Conservation (phyloP, 35 echinoderm and acorn worm species). For the Patiria miniata region DNA sequence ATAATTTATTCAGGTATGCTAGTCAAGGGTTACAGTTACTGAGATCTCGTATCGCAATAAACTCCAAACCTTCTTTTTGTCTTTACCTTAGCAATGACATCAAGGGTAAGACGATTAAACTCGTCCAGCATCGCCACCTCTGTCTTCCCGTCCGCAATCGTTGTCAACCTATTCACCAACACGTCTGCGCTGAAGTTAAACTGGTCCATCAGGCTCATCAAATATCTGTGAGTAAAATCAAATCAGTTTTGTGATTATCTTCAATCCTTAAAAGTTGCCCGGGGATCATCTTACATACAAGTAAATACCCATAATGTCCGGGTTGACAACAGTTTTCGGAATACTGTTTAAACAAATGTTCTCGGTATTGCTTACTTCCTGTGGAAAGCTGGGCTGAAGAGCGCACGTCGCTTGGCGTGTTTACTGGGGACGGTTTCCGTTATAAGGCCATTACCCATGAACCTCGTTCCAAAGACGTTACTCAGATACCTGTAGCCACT, state of each 20-base stretch:
- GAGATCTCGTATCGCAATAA: no score
- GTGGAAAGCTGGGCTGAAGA: constrained; percentile 67
- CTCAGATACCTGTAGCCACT: constrained; percentile 19
- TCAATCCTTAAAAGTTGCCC: neutral
- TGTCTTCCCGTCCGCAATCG: constrained; percentile 75
- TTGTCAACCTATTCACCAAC: constrained; percentile 33
- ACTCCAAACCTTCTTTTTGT: no score
- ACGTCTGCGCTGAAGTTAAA: constrained; percentile 57
- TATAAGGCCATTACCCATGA: constrained; percentile 46
- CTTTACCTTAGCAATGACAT: constrained; percentile 77
- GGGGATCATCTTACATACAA: neutral
- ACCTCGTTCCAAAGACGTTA: constrained; percentile 12
- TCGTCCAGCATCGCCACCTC: constrained; percentile 70
- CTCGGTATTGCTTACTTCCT: constrained; percentile 75
- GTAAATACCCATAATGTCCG: neutral
- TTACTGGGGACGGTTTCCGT: constrained; percentile 48
- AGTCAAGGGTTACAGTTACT: no score
- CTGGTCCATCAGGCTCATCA: constrained; percentile 67
- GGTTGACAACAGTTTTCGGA: neutral
- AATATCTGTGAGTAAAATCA: constrained; percentile 47
- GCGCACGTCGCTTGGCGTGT: constrained; percentile 16
- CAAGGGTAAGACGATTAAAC: constrained; percentile 60
- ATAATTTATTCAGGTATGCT: no score
- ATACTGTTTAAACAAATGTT: no score
- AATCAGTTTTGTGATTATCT: neutral